phyloP scores from a whole-genome alignment of 2,888 invertebrate genomes.

The Tenthredo distinguenda region DNA sequence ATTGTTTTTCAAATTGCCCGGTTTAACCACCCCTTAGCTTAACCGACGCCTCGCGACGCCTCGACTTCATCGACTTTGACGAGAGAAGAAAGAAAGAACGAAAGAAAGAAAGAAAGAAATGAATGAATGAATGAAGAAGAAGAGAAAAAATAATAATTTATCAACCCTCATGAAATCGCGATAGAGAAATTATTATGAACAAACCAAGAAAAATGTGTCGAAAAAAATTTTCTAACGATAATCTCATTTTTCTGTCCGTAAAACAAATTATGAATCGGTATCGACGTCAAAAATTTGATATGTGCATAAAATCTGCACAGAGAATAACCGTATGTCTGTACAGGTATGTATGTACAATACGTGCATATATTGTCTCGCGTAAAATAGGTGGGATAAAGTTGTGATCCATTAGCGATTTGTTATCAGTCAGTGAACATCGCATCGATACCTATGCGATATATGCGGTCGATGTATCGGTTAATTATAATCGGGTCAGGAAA shows the following conservation, averaged over 20 bases:
- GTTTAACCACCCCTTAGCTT: not conserved
- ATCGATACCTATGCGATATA: not conserved
- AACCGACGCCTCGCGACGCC: slow-evolving; percentile 10
- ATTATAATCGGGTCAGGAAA: slow-evolving; percentile 39
- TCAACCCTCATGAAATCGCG: not conserved
- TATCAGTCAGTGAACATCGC: slow-evolving; percentile 8
- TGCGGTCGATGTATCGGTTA: slow-evolving; percentile 22
- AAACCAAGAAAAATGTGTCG: not conserved
- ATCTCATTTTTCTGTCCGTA: too few species aligned
- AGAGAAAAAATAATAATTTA: not conserved
- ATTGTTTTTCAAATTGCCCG: slow-evolving; percentile 40
- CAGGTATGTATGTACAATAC: too few species aligned
- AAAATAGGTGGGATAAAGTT: not conserved
- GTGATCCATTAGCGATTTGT: slow-evolving; percentile 26
- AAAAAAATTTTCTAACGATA: too few species aligned
- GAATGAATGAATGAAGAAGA: not conserved
- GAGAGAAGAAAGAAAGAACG: not conserved
- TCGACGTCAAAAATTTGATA: not conserved
- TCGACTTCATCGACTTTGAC: not conserved
- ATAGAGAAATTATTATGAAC: too few species aligned
- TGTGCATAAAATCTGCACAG: not conserved
- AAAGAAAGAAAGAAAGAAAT: not conserved
- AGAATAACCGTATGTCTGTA: too few species aligned
- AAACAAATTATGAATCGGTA: too few species aligned
- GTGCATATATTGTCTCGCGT: not conserved